Base-by-base conservation (phyloP, 2,797 vertebrate species). In the Melanotaenia maccullochi region DNA sequence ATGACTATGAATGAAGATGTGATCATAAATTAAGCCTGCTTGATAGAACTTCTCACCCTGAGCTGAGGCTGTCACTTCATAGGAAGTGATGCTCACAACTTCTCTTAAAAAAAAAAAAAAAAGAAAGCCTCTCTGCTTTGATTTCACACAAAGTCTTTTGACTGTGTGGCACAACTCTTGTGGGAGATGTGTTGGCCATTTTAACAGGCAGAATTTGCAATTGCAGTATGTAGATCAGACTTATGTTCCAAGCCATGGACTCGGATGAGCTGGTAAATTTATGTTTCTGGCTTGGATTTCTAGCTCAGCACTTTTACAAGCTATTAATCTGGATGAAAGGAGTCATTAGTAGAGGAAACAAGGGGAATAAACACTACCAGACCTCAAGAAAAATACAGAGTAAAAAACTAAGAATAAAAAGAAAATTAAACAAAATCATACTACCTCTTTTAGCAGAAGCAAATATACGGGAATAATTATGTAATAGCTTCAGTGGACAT, bases 31-130 rank as follows among this genome's bases (percentile, higher is more conserved):
- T 62, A 76, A 58, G 38, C 30, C 28, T 49, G 18, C 32, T 64
- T 25, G 3, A 28, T 55, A 14, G 18, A 5, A 65, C 62, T 49
- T 64, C 60, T 66, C 28, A 74, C 38, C 57, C 57, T 1, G 0
- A 30, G 57, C 81, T 32, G 5, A 14, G 40, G 30, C 22, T 60
- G 35, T 1, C 14, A 55, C 6, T 30, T 64, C 4, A 68, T 36
- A 87, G 86, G 74, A 87, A 85, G 82, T 79, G 85, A 12, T 79
- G 71, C 78, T 65, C 81, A 61, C 73, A 51, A 52, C 60, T 56
- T 84, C 72, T 61, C 69, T 32, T 66, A 71, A 75, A 76, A 70
- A 63, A 42, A 14, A 16, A 42, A 14, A 42, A 18, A 5, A 42
- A 20, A 44, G 3, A 20, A 20, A 59, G 73, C 28, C 33, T 71